These are phyloP conservation scores for Upupa epops DNA, from an alignment of 2,113 vertebrate species.

Conservation along the genomic window DNA sequence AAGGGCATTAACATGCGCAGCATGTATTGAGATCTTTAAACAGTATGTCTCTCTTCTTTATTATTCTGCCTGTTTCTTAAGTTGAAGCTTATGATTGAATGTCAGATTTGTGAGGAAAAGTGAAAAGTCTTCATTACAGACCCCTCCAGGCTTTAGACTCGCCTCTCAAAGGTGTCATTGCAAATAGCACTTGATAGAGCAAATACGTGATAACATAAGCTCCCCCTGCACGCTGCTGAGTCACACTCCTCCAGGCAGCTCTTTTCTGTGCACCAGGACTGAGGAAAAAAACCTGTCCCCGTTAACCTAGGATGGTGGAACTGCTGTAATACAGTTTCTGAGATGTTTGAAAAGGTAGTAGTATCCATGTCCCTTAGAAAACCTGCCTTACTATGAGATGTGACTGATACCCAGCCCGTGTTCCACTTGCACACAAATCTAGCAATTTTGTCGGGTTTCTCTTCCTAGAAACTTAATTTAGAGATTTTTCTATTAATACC, in stretches of 20 bases:
- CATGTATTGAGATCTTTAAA: not conserved
- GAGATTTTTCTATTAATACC: conserved; percentile 55
- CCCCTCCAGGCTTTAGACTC: not conserved
- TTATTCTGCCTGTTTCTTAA: not conserved
- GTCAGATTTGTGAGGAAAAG: not conserved
- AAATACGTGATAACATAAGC: not conserved
- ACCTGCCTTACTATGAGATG: not conserved
- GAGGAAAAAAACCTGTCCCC: not conserved
- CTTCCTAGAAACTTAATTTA: conserved; percentile 47
- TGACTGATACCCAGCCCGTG: not conserved
- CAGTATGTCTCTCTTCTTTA: not conserved
- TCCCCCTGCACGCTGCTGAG: not conserved
- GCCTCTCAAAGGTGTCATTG: not conserved
- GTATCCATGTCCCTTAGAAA: not conserved
- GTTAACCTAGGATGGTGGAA: not conserved
- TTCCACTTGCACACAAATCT: not conserved
- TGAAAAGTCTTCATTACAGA: not conserved
- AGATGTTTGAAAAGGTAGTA: not conserved
- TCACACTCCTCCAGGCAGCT: not conserved
- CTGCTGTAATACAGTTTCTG: not conserved
- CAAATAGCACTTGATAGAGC: not conserved
- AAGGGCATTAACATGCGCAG: not conserved
- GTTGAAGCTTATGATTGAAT: not conserved
- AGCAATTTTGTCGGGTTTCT: conserved; percentile 34
- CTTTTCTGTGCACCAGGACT: not conserved